These are phyloP conservation scores for Manis pentadactyla DNA, from an alignment of 2,797 vertebrate species.

Conservation along the genomic window DNA sequence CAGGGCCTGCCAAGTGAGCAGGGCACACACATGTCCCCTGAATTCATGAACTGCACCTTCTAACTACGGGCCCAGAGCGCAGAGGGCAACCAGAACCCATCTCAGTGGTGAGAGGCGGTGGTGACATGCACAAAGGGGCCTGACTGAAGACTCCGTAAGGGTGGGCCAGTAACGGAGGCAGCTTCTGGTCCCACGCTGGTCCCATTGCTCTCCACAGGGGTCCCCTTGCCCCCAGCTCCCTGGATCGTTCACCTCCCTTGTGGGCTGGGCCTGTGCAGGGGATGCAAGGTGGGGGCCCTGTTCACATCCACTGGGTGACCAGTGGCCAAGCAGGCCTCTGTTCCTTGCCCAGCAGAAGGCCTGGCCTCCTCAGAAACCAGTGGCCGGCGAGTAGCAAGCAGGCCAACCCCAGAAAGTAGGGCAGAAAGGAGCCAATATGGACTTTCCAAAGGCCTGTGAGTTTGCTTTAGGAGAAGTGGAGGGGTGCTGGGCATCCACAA, in stretches of 20 bases:
- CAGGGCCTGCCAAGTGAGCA: no score
- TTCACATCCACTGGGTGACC: no score
- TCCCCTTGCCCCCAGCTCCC: accelerated
- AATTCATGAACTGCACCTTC: not conserved
- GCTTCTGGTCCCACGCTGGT: accelerated
- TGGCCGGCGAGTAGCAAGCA: accelerated
- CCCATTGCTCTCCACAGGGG: accelerated
- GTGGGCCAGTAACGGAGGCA: not conserved
- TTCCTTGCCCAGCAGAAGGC: not conserved
- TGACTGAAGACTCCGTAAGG: not conserved
- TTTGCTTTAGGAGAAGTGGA: no score
- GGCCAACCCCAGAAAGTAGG: not conserved
- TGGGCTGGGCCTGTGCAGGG: no score
- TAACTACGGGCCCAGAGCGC: not conserved
- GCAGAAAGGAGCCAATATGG: accelerated
- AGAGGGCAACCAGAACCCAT: no score
- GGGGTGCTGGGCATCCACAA: no score
- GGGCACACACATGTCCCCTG: no score
- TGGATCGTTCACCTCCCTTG: accelerated
- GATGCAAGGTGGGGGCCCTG: no score
- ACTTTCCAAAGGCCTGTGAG: no score
- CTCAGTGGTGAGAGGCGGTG: not conserved
- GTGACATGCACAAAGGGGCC: no score
- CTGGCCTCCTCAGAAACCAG: not conserved
- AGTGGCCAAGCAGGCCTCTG: accelerated